phyloP scores from a whole-genome alignment of 1,140 invertebrate genomes.

The Camponotus vicinus region DNA sequence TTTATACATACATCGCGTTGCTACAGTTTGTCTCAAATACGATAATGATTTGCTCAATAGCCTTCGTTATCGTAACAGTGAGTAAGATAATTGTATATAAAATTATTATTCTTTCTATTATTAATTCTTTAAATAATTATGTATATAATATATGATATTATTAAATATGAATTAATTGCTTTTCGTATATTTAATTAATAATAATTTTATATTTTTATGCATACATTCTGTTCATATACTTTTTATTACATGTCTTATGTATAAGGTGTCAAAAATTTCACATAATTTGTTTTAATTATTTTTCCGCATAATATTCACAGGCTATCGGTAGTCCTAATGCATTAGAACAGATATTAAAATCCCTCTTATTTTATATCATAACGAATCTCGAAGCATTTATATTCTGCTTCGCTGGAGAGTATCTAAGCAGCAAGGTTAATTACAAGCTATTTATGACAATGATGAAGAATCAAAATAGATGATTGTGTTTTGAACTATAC shows the following conservation, averaged over 20 bases:
- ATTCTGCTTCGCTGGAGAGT: constrained; percentile 70
- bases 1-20: constrained; percentile 40
- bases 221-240: not conserved
- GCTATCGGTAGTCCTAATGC: constrained; percentile 27
- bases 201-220: not conserved
- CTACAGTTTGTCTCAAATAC: constrained; percentile 24
- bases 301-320: constrained; percentile 18
- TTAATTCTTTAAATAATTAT: not conserved
- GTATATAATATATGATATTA: not conserved
- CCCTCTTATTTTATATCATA: constrained; percentile 41
- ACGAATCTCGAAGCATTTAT: constrained; percentile 66
- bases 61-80: constrained; percentile 38
- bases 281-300: not conserved
- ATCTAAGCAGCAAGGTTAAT: constrained; percentile 56
- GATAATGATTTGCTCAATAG: constrained; percentile 45
- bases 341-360: constrained; percentile 16
- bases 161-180: not conserved
- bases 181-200: not conserved
- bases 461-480: too few relatives aligned
- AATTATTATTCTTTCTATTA: not conserved
- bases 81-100: not conserved
- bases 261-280: not conserved
- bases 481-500: too few relatives aligned
- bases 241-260: not conserved
- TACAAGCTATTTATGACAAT: not conserved